These are phyloP conservation scores for Drosophila quadrilineata DNA, from an alignment of 1,140 invertebrate genomes.

Conservation along the genomic window DNA sequence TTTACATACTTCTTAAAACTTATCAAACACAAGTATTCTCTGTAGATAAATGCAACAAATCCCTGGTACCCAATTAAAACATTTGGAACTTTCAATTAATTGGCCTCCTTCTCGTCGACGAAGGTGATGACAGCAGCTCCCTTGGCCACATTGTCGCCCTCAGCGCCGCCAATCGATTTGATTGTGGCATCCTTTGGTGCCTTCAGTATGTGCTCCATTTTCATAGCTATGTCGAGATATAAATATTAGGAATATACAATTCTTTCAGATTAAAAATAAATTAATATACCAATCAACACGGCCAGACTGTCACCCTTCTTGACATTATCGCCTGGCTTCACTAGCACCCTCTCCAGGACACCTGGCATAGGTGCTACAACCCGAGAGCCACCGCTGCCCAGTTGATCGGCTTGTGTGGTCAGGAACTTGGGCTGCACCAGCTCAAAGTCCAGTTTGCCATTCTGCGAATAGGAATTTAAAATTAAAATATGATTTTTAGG, in stretches of 20 bases:
- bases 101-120: slow-evolving; percentile 62
- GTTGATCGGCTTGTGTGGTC: slow-evolving; percentile 60
- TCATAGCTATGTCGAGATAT: slow-evolving; percentile 89
- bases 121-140: slow-evolving; percentile 84
- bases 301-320: slow-evolving; percentile 89
- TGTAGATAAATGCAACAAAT: slow-evolving; percentile 63
- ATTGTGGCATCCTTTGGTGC: slow-evolving; percentile 90
- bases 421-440: slow-evolving; percentile 82
- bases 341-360: slow-evolving; percentile 94
- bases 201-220: slow-evolving; percentile 98
- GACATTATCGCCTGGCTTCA: slow-evolving; percentile 89
- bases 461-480: slow-evolving; percentile 8
- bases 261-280: not conserved
- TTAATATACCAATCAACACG: slow-evolving; percentile 85
- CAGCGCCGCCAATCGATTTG: slow-evolving; percentile 87
- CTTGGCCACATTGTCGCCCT: slow-evolving; percentile 93
- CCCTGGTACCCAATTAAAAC: slow-evolving; percentile 30
- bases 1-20: slow-evolving; percentile 23
- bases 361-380: slow-evolving; percentile 95
- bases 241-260: not conserved
- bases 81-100: slow-evolving; percentile 8
- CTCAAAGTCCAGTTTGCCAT: slow-evolving; percentile 65
- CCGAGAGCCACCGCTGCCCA: slow-evolving; percentile 55
- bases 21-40: slow-evolving; percentile 17
- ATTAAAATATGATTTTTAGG: not conserved